These are phyloP conservation scores for Melanotaenia parkinsoni DNA, from an alignment of 2,797 vertebrate genomes.

Conservation along the genomic window DNA sequence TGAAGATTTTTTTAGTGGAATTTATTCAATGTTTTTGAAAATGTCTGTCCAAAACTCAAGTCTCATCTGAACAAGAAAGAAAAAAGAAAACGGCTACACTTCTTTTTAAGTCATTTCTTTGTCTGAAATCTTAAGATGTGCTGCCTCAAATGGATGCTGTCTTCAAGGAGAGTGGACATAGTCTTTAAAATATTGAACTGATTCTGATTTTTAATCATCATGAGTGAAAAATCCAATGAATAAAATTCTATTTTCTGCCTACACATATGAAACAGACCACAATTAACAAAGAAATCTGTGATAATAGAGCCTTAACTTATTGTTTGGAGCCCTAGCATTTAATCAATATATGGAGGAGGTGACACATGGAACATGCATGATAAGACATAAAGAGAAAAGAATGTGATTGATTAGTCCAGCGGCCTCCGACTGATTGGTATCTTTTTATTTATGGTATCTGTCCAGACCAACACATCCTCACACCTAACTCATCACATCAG, in stretches of 20 bases:
- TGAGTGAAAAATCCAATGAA: too few relatives aligned
- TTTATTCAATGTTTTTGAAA: slow-evolving; percentile 12
- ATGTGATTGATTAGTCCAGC: background rate
- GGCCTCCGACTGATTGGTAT: slow-evolving; percentile 8
- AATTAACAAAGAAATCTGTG: background rate
- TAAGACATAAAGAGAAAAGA: background rate
- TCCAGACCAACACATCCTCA: background rate
- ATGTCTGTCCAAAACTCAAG: background rate
- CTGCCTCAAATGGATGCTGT: too few relatives aligned
- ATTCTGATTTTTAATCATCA: too few relatives aligned
- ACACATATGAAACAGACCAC: background rate
- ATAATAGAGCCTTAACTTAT: background rate
- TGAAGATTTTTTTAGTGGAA: background rate
- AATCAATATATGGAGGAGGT: slow-evolving; percentile 21
- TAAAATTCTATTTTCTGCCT: too few relatives aligned
- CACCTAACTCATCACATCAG: background rate
- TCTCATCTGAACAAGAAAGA: background rate
- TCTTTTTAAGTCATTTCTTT: background rate
- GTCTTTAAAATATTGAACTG: too few relatives aligned
- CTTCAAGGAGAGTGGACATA: background rate
- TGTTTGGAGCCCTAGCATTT: background rate
- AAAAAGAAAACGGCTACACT: background rate
- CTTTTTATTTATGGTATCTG: slow-evolving; percentile 1
- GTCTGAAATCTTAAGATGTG: background rate
- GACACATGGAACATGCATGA: slow-evolving; percentile 4